Conservation (phyloP, 2,797 vertebrate species). For the Amniataba percoides region DNA sequence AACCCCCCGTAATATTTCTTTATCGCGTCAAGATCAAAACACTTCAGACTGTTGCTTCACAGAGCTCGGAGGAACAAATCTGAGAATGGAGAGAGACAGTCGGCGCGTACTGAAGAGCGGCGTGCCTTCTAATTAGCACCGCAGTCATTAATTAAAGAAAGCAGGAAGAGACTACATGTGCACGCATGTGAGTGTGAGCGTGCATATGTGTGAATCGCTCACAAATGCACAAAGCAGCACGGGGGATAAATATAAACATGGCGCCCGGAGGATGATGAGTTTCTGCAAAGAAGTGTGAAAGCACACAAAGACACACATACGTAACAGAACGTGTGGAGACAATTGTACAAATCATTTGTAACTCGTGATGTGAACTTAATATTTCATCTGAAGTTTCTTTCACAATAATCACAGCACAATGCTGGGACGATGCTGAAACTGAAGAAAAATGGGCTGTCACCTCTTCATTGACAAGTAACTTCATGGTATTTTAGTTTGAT, state of each 20-base stretch:
- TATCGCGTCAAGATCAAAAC: conserved; percentile 30
- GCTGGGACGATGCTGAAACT: neutral
- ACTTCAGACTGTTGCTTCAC: conserved; percentile 21
- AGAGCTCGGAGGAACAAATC: conserved; percentile 47
- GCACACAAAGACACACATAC: conserved; percentile 24
- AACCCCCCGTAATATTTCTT: neutral
- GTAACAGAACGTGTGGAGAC: neutral
- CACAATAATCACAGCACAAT: neutral
- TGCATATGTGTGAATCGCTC: conserved; percentile 17
- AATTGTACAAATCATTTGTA: neutral
- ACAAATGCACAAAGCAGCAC: conserved; percentile 31
- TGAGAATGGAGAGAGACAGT: conserved; percentile 55
- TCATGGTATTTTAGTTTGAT: neutral
- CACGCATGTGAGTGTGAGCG: conserved; percentile 2
- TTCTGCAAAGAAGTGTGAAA: conserved; percentile 51
- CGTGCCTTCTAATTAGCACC: conserved; percentile 75
- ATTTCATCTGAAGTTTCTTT: neutral
- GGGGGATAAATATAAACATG: conserved; percentile 72
- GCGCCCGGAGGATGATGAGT: conserved; percentile 54
- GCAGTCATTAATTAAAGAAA: conserved; percentile 74
- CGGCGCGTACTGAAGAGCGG: conserved; percentile 56
- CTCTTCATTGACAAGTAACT: neutral
- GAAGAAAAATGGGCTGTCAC: neutral
- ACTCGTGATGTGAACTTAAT: neutral
- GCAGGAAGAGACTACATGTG: conserved; percentile 34